Evolutionary conservation across 2,113 vertebrate genomes (phyloP).

Genomic region (Pangasianodon gigas): DNA sequence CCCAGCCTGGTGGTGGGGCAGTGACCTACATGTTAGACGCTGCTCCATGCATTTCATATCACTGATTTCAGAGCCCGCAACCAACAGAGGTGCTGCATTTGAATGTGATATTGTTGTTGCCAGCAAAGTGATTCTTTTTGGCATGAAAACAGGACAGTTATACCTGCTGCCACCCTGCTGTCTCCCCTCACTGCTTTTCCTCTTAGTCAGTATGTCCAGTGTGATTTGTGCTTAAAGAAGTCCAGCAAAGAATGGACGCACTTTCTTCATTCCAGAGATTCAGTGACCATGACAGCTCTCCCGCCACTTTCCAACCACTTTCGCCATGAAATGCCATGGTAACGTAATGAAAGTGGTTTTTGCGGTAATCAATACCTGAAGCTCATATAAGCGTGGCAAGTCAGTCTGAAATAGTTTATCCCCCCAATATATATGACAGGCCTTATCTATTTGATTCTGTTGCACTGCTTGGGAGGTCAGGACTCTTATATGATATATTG

Average conservation of each 20-base stretch:
- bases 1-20: slow-evolving; percentile 25
- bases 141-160: slow-evolving; percentile 38
- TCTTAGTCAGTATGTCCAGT: slow-evolving; percentile 26
- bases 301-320: background rate
- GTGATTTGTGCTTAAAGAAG: slow-evolving; percentile 31
- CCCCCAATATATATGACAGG: slow-evolving; percentile 29
- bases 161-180: slow-evolving; percentile 7
- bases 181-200: background rate
- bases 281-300: slow-evolving; percentile 44
- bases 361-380: slow-evolving; percentile 42
- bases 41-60: slow-evolving; percentile 36
- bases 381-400: slow-evolving; percentile 37
- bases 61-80: slow-evolving; percentile 2
- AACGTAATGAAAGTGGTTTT: slow-evolving; percentile 49
- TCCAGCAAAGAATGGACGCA: slow-evolving; percentile 2
- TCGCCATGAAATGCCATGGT: slow-evolving; percentile 24
- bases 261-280: slow-evolving; percentile 40
- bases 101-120: slow-evolving; percentile 31
- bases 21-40: slow-evolving; percentile 45
- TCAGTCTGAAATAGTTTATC: slow-evolving; percentile 41
- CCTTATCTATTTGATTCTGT: slow-evolving; percentile 47
- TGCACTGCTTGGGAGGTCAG: slow-evolving; percentile 37
- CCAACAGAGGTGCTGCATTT: slow-evolving; percentile 28
- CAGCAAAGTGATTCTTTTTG: slow-evolving; percentile 22
- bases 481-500: slow-evolving; percentile 38